Percentiles rank a stretch among this genome's conserved stretches.
Evolutionary conservation across 2,113 vertebrate genomes (phyloP).

Genomic region (Hemichromis elongatus): DNA sequence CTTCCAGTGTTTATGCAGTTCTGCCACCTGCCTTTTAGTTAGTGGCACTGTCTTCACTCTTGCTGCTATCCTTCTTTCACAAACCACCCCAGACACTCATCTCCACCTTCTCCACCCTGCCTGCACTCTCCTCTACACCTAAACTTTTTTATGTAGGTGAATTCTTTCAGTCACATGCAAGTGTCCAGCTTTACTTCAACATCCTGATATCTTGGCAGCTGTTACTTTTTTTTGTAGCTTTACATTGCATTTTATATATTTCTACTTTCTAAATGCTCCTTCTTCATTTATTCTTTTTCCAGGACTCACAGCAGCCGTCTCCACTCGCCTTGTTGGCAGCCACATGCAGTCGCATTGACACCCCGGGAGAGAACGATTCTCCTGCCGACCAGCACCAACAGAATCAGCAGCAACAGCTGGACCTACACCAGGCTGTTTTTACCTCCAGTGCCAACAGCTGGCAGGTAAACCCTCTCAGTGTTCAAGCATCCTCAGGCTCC

Average conservation of each 20-base stretch:
- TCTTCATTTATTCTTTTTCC: background rate
- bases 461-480: slow-evolving; percentile 84
- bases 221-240: background rate
- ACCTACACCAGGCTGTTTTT: slow-evolving; percentile 82
- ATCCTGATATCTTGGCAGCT: background rate
- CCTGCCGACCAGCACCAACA: slow-evolving; percentile 73
- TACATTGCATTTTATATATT: background rate
- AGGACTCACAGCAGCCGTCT: slow-evolving; percentile 93
- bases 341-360: slow-evolving; percentile 95
- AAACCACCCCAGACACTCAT: fast-evolving
- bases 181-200: background rate
- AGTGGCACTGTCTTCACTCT: background rate
- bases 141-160: background rate
- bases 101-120: background rate
- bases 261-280: background rate
- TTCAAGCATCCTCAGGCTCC: slow-evolving; percentile 55
- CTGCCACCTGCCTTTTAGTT: background rate
- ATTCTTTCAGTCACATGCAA: background rate
- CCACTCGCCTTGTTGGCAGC: slow-evolving; percentile 93
- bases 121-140: background rate
- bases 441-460: slow-evolving; percentile 87
- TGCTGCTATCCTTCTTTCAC: background rate
- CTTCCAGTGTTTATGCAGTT: fast-evolving
- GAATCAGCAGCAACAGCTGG: slow-evolving; percentile 76
- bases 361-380: slow-evolving; percentile 84